Evolutionary conservation across 2,113 vertebrate genomes (phyloP).

Genomic region (Vidua macroura): DNA sequence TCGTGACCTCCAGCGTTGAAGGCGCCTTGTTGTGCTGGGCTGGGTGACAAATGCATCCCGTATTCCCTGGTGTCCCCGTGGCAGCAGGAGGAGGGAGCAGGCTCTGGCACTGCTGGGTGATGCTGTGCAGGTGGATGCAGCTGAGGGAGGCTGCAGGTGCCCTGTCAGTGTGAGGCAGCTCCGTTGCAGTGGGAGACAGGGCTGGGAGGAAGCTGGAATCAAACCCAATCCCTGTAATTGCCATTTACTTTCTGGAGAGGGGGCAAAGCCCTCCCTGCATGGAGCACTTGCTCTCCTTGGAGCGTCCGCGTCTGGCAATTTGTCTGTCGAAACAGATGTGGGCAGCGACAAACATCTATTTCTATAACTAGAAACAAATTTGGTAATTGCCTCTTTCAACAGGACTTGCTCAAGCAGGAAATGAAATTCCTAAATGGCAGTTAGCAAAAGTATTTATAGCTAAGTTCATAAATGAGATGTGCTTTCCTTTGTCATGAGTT

Average conservation of each 20-base stretch:
- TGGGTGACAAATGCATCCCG: neutral
- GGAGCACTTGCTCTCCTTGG: slow-evolving; percentile 51
- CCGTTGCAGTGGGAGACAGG: neutral
- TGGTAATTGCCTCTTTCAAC: slow-evolving; percentile 74
- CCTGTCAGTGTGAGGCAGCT: neutral
- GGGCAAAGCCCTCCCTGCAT: slow-evolving; percentile 31
- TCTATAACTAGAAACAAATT: slow-evolving; percentile 81
- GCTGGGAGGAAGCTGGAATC: neutral
- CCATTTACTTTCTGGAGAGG: neutral
- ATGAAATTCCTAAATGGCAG: slow-evolving; percentile 70
- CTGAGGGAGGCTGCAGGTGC: neutral
- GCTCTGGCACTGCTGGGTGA: fast-evolving
- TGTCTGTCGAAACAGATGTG: slow-evolving; percentile 81
- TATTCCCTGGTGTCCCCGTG: fast-evolving
- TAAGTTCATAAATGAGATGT: slow-evolving; percentile 64
- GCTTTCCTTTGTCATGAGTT: slow-evolving; percentile 55
- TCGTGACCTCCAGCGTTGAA: neutral
- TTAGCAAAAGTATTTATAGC: slow-evolving; percentile 76
- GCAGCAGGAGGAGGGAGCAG: neutral
- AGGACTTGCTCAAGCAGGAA: slow-evolving; percentile 74
- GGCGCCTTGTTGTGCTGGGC: neutral
- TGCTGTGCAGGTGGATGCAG: neutral
- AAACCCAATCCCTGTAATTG: neutral
- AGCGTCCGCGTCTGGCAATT: slow-evolving; percentile 65
- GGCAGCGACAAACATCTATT: slow-evolving; percentile 80